phyloP scores from a whole-genome alignment of 2,797 vertebrate genomes.

The Diglossa cyanea region DNA sequence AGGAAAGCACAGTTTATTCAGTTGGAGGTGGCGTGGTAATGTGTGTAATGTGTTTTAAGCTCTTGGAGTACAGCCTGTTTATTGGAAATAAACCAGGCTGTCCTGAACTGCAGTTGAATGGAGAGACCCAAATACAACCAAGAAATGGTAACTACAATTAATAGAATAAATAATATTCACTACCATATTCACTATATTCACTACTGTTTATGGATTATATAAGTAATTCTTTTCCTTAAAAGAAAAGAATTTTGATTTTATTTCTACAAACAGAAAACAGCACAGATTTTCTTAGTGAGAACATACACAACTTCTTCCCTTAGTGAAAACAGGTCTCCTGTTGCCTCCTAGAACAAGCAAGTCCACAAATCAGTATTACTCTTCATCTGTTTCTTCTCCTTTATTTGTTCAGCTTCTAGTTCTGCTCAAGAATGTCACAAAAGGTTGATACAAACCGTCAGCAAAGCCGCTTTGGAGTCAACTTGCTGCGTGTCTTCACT shows the following conservation, averaged over 20 bases:
- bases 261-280: neutral
- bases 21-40: neutral
- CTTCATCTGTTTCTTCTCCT: neutral
- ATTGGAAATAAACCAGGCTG: neutral
- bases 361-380: neutral
- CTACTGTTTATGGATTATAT: neutral
- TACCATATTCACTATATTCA: neutral
- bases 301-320: neutral
- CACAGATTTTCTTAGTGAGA: neutral
- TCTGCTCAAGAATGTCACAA: neutral
- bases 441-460: slow-evolving; percentile 79
- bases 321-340: neutral
- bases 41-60: neutral
- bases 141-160: neutral
- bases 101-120: neutral
- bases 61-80: neutral
- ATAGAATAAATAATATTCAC: neutral
- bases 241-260: neutral
- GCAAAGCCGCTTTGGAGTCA: slow-evolving; percentile 82
- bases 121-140: neutral
- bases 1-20: neutral
- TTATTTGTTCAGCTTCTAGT: neutral
- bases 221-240: neutral
- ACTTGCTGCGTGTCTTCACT: slow-evolving; percentile 85
- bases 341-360: neutral